Evolutionary conservation across 1,140 invertebrate species (phyloP).

Genomic region (Drosophila subpulchrella): DNA sequence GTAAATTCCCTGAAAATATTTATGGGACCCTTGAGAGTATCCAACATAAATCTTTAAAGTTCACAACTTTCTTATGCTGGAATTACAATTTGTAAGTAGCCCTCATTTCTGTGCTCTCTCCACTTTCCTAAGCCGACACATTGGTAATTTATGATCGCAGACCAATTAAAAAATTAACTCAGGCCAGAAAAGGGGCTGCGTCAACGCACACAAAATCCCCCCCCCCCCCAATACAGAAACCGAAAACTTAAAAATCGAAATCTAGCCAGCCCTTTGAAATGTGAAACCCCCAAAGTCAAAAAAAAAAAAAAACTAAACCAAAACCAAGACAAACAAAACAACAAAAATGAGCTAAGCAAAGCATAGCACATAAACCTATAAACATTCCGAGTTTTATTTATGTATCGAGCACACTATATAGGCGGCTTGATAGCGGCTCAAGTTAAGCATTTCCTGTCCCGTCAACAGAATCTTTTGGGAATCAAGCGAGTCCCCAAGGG

Average conservation of each 20-base stretch:
- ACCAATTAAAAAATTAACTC: slow-evolving; percentile 70
- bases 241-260: slow-evolving; percentile 13
- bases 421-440: slow-evolving; percentile 42
- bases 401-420: slow-evolving; percentile 47
- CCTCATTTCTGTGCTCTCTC: slow-evolving; percentile 1
- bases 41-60: slow-evolving; percentile 20
- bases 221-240: slow-evolving; percentile 15
- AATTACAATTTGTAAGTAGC: slow-evolving; percentile 34
- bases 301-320: slow-evolving; percentile 20
- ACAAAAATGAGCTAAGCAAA: slow-evolving; percentile 24
- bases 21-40: slow-evolving; percentile 3
- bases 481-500: slow-evolving; percentile 9
- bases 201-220: too few relatives aligned
- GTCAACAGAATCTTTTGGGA: slow-evolving; percentile 23
- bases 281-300: slow-evolving; percentile 13
- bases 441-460: slow-evolving; percentile 52
- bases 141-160: slow-evolving; percentile 56
- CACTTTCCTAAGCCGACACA: slow-evolving; percentile 46
- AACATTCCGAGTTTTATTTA: slow-evolving; percentile 54
- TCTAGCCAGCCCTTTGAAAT: slow-evolving; percentile 44
- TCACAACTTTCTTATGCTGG: slow-evolving; percentile 12
- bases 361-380: slow-evolving; percentile 52
- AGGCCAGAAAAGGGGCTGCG: slow-evolving; percentile 18
- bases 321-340: slow-evolving; percentile 24
- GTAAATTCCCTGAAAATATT: background rate